Percentiles rank a stretch among this genome's conserved stretches.
These are phyloP conservation scores for Eulemur coronatus DNA, from an alignment of 2,797 vertebrate species.

Conservation along the genomic window DNA sequence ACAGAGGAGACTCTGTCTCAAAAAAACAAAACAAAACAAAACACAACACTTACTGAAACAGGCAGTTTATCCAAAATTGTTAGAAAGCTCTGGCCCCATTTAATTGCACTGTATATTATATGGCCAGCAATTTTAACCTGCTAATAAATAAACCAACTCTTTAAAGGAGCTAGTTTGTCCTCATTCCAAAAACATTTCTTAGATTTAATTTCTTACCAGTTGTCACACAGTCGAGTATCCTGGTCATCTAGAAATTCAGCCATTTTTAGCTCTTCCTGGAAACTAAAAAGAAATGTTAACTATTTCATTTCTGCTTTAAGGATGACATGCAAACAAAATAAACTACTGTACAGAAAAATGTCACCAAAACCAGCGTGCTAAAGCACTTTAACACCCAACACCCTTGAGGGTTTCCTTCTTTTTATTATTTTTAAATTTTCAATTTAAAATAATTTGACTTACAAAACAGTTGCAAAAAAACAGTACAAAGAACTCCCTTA, in stretches of 20 bases:
- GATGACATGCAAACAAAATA: background rate
- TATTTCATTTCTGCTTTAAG: constrained; percentile 72
- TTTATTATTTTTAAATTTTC: background rate
- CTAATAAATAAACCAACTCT: constrained; percentile 16
- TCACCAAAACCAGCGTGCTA: background rate
- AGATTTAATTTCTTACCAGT: constrained; percentile 83
- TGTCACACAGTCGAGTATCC: constrained; percentile 83
- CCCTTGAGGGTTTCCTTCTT: background rate
- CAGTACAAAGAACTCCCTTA: constrained; percentile 14
- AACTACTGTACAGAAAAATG: background rate
- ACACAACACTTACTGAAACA: background rate
- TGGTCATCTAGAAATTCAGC: constrained; percentile 77
- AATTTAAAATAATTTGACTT: constrained; percentile 24
- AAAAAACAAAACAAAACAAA: too few relatives aligned
- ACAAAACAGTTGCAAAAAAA: background rate
- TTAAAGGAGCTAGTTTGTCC: background rate
- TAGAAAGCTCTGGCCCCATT: background rate
- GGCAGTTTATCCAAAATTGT: background rate
- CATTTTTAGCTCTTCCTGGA: constrained; percentile 71
- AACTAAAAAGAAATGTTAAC: constrained; percentile 20
- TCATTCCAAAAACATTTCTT: constrained; percentile 35
- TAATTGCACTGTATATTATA: background rate
- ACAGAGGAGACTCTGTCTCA: too few relatives aligned
- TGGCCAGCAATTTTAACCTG: background rate
- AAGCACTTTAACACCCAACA: background rate